Evolutionary conservation across 2,797 vertebrate species (phyloP).

Genomic region (Vultur gryphus): DNA sequence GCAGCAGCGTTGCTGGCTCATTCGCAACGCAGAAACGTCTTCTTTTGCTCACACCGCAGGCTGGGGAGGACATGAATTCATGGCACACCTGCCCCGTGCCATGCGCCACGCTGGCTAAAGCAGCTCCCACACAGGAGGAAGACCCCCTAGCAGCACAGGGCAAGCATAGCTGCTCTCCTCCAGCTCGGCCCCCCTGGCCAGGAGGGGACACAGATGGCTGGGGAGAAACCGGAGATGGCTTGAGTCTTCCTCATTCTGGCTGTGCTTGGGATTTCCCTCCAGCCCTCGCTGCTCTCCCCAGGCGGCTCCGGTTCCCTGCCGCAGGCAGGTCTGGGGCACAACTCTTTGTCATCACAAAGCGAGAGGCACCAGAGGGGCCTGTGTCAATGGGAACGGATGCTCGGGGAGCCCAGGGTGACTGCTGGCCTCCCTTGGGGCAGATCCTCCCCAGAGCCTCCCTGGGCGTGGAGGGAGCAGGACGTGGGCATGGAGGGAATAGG

Average conservation of each 20-base stretch:
- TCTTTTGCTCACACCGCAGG: no score
- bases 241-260: background rate
- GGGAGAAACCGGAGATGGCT: background rate
- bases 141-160: background rate
- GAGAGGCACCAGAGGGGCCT: background rate
- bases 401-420: background rate
- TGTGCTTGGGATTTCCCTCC: background rate
- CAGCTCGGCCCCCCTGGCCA: background rate
- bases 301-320: background rate
- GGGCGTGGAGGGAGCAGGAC: background rate
- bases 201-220: background rate
- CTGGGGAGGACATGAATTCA: background rate
- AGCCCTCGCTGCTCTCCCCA: no score
- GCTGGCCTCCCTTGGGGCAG: background rate
- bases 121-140: no score
- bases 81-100: no score
- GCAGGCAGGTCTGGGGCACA: background rate
- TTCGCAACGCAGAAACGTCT: fast-evolving
- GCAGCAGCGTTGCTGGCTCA: fast-evolving
- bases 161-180: background rate
- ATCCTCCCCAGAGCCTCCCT: fast-evolving
- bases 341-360: no score
- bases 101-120: fast-evolving
- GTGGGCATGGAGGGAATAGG: no score
- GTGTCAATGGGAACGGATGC: no score